These are phyloP conservation scores for Tetragnatha versicolor DNA, from an alignment of 1,140 invertebrate genomes.

Conservation along the genomic window DNA sequence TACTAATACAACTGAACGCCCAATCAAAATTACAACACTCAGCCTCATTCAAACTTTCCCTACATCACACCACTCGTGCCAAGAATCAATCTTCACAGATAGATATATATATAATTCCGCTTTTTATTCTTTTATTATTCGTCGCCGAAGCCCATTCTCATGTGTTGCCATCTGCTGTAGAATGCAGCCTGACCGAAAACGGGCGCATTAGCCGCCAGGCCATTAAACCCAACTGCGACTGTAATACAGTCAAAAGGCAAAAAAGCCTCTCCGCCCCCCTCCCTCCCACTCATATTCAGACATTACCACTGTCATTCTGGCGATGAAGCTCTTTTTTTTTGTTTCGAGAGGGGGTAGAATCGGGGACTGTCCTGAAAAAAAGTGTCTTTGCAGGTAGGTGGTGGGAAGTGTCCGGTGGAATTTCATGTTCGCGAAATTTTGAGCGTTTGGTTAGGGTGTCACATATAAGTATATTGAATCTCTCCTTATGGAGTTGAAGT, in stretches of 20 bases:
- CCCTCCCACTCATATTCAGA: conserved; percentile 28
- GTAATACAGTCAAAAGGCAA: conserved; percentile 55
- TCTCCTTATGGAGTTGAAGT: too few species aligned
- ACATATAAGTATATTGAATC: too few species aligned
- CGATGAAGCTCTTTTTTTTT: conserved; percentile 17
- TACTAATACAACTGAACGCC: too few species aligned
- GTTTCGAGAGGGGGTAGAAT: too few species aligned
- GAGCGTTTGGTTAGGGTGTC: too few species aligned
- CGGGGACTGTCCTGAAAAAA: too few species aligned
- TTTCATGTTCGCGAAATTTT: too few species aligned
- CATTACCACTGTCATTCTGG: conserved; percentile 50
- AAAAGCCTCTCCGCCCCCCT: conserved; percentile 7
- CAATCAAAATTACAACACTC: too few species aligned
- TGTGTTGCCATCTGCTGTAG: conserved; percentile 44
- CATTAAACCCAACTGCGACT: conserved; percentile 50
- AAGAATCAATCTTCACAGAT: neutral
- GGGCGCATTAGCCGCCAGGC: conserved; percentile 45
- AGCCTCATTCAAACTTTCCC: too few species aligned
- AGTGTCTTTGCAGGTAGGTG: too few species aligned
- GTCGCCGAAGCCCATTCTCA: conserved; percentile 23
- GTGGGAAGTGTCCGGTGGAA: too few species aligned
- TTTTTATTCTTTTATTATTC: conserved; percentile 9
- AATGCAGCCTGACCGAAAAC: conserved; percentile 23
- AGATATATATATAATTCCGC: conserved; percentile 33
- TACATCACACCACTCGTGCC: conserved; percentile 10